Base-by-base conservation (phyloP, 2,888 invertebrate genomes). In the Oithona nana region DNA sequence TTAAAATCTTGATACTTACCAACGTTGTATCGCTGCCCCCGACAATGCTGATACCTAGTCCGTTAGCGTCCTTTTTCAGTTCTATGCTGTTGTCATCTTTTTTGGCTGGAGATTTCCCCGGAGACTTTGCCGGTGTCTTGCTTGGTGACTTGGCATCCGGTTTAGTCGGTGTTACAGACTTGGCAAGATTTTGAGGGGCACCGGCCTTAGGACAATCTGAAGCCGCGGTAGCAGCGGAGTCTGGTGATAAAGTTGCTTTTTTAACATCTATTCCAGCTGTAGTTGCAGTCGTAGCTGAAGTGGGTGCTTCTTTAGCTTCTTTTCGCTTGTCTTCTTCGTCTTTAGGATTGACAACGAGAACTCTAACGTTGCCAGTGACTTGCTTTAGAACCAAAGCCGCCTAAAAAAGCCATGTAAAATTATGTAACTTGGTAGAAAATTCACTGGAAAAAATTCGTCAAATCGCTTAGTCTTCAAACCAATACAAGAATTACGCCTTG, bases 31-130 rank as follows among this genome's bases (percentile, higher is more conserved):
- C 62, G 16, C 26, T 26, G 28, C 62, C 62, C 11, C 62, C 62
- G 31, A 62, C 28, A 11, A 62, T 8, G 49, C 62, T 56, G 13
- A 62, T 30, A 8, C 62, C 62, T 20, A 56, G 52, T 6, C 62
- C 56, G 2, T 29, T 28, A 24, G 52, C 16, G 28, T 62, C 62
- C 56, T 54, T 62, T 29, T 62, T 62, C 20, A 62, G 28, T 11
- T 62, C 62, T 3, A 62, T 54, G 16, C 31, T 62, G 26, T 61
- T 61, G n/a, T 11, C 20, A 28, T 61, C 61, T 11, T 20, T 28
- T 50, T 61, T 61, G 29, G 52, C 61, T 8, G 61, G 61, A 52
- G 61, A 61, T 54, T 61, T 61, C 28, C 50, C 61, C 49, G 59
- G 59, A 48, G 59, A 48, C 50, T 59, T 59, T 13, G 55, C 52